Conservation (phyloP, 2,113 vertebrate genomes). For the Dissostichus mawsoni region DNA sequence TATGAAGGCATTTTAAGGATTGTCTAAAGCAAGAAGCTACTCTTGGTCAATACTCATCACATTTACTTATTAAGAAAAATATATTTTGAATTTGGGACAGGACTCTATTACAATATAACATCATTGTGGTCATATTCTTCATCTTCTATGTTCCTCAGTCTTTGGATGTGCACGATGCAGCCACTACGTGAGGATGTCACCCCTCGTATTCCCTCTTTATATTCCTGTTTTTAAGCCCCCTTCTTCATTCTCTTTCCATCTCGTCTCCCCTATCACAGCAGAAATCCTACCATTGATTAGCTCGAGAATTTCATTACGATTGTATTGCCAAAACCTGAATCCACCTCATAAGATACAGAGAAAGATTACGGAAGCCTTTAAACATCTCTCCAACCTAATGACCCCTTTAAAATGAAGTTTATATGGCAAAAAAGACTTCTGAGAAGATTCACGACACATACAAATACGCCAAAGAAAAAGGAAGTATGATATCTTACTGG, state of each 20-base stretch:
- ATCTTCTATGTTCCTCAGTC: not conserved
- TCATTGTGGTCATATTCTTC: too few species aligned
- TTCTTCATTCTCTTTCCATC: constrained; percentile 8
- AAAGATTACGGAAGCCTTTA: constrained; percentile 18
- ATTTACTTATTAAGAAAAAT: not conserved
- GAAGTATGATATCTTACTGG: not conserved
- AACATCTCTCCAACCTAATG: constrained; percentile 15
- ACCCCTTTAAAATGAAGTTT: constrained; percentile 5
- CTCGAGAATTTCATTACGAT: constrained; percentile 40
- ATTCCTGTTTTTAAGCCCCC: constrained; percentile 49
- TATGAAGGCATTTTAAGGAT: not conserved
- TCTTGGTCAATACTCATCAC: not conserved
- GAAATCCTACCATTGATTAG: constrained; percentile 52
- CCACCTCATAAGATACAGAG: constrained; percentile 14
- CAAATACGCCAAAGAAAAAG: constrained; percentile 13
- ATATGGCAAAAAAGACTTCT: constrained; percentile 15
- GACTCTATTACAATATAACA: constrained; percentile 26
- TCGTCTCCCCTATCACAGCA: constrained; percentile 29
- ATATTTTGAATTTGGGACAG: constrained; percentile 30
- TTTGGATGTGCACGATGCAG: constrained; percentile 37
- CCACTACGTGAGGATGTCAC: constrained; percentile 68
- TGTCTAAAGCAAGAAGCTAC: not conserved
- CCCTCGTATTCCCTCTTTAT: constrained; percentile 60
- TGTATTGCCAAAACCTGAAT: constrained; percentile 34
- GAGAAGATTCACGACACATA: not conserved